These are phyloP conservation scores for Nyctalus aviator DNA, from an alignment of 2,797 vertebrate genomes.

Conservation along the genomic window DNA sequence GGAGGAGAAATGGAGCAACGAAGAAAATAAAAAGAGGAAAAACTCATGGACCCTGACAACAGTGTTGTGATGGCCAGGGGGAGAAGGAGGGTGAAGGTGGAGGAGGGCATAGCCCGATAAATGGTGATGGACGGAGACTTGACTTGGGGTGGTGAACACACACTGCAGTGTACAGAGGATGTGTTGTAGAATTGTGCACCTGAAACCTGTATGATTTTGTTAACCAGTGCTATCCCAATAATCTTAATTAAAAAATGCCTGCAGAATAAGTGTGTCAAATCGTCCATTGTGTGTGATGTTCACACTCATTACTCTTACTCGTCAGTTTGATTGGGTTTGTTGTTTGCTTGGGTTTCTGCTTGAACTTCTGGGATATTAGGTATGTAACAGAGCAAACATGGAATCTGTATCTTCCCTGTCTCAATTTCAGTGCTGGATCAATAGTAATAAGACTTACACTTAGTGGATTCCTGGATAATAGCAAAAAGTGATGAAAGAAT, in stretches of 20 bases:
- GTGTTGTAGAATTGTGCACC: neutral
- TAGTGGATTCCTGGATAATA: too few species aligned
- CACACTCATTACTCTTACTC: too few species aligned
- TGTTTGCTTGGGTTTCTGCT: too few species aligned
- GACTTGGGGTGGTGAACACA: neutral
- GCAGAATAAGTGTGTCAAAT: neutral
- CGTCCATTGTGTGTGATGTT: accelerated
- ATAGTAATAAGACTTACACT: too few species aligned
- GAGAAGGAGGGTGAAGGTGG: neutral
- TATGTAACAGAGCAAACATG: too few species aligned
- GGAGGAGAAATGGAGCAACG: neutral
- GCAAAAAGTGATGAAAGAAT: too few species aligned
- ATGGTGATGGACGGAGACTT: neutral
- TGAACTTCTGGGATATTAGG: too few species aligned
- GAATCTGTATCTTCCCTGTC: too few species aligned
- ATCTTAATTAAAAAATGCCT: neutral
- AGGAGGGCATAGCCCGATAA: neutral
- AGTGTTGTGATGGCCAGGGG: neutral
- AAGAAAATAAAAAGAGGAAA: neutral
- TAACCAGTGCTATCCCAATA: neutral
- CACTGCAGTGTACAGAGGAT: neutral
- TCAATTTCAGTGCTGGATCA: too few species aligned
- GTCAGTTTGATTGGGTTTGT: too few species aligned
- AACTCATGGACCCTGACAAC: neutral
- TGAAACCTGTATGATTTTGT: neutral